Percentiles rank a stretch among this genome's conserved stretches.
These are phyloP conservation scores for Pygoscelis adeliae DNA, from an alignment of 2,113 vertebrate genomes.

Conservation along the genomic window DNA sequence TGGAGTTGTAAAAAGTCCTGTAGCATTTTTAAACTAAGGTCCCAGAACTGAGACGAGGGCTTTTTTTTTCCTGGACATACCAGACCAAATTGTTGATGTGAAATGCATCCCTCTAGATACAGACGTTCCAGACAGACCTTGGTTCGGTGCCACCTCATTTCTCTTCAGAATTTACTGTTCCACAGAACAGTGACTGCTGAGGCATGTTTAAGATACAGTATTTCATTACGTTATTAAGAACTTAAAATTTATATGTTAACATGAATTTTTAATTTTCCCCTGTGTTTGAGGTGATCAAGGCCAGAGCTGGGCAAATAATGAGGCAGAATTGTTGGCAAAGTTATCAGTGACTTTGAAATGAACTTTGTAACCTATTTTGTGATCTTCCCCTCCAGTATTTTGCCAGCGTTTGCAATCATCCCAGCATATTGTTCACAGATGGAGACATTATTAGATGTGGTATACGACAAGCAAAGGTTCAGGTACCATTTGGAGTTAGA, in stretches of 20 bases:
- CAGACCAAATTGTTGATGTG: neutral
- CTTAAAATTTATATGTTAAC: neutral
- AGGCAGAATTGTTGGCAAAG: neutral
- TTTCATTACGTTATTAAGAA: neutral
- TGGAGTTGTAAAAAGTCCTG: neutral
- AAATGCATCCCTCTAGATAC: neutral
- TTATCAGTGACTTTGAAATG: neutral
- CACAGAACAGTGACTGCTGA: neutral
- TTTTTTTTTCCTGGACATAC: neutral
- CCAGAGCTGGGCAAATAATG: neutral
- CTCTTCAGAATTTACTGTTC: conserved; percentile 3
- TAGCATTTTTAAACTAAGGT: neutral
- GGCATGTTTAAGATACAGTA: neutral
- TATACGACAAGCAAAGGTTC: neutral
- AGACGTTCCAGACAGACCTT: neutral
- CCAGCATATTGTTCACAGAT: conserved; percentile 1
- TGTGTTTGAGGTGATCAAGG: neutral
- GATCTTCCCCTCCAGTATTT: neutral
- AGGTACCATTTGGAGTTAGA: neutral
- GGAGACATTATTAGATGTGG: conserved; percentile 1
- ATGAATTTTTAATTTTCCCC: neutral
- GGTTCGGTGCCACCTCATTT: neutral
- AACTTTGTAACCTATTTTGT: neutral
- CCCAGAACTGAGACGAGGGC: neutral
- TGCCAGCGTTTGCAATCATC: neutral